Conservation (phyloP, 2,797 vertebrate species). For the Pelodytes ibericus region DNA sequence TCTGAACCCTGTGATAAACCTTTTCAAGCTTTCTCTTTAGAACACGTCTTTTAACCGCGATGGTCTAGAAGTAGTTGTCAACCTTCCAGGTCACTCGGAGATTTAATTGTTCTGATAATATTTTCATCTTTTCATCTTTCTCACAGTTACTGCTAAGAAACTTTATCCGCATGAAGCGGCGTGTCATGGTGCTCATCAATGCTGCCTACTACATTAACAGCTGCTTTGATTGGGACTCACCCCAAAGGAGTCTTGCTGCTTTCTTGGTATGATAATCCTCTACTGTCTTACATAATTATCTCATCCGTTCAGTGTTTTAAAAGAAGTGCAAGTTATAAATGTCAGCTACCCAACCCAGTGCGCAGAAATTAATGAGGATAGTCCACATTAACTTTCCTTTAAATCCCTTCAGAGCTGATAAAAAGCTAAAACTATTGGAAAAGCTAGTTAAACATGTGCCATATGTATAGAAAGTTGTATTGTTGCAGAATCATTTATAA, state of each 20-base stretch:
- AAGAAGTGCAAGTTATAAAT: slow-evolving; percentile 50
- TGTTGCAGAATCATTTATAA: too few species aligned
- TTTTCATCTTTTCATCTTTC: slow-evolving; percentile 57
- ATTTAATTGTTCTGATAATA: slow-evolving; percentile 57
- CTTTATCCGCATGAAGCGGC: slow-evolving; percentile 87
- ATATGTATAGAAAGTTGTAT: too few species aligned
- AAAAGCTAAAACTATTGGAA: neutral
- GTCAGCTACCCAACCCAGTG: slow-evolving; percentile 41
- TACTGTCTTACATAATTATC: slow-evolving; percentile 57
- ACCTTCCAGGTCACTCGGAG: slow-evolving; percentile 49
- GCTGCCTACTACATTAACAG: slow-evolving; percentile 92
- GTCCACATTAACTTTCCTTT: slow-evolving; percentile 21
- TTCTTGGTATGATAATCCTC: slow-evolving; percentile 85
- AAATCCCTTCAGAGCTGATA: slow-evolving; percentile 22
- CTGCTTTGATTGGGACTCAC: slow-evolving; percentile 97
- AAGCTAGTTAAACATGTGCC: too few species aligned
- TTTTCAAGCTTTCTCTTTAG: slow-evolving; percentile 44
- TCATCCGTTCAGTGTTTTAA: slow-evolving; percentile 34
- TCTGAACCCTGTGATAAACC: slow-evolving; percentile 51
- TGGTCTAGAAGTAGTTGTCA: slow-evolving; percentile 47
- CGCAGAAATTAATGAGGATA: slow-evolving; percentile 44
- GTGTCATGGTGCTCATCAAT: slow-evolving; percentile 89
- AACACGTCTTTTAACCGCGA: slow-evolving; percentile 49
- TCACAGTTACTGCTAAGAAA: slow-evolving; percentile 88
- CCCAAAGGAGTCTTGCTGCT: slow-evolving; percentile 94